These are phyloP conservation scores for Ypsolopha sequella DNA, from an alignment of 2,888 invertebrate genomes.

Conservation along the genomic window DNA sequence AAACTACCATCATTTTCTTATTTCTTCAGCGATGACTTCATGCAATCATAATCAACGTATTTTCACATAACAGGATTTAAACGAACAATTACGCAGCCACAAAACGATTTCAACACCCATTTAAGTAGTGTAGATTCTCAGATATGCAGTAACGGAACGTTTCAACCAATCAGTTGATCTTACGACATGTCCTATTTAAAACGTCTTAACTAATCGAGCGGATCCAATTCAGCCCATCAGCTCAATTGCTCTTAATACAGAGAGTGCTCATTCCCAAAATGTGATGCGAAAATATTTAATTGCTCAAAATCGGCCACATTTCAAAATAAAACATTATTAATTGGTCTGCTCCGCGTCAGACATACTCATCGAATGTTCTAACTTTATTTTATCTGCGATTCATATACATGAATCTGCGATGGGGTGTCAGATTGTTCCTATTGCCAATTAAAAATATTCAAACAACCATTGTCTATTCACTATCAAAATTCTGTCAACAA, in stretches of 20 bases:
- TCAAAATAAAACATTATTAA: constrained; percentile 24
- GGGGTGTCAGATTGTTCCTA: not conserved
- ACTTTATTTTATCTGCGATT: not conserved
- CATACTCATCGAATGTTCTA: constrained; percentile 7
- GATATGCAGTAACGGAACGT: too few relatives aligned
- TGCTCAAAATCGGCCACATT: constrained; percentile 19
- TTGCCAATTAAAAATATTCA: too few relatives aligned
- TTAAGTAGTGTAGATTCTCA: too few relatives aligned
- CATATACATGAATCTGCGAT: not conserved
- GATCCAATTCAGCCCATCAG: constrained; percentile 62
- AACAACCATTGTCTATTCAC: too few relatives aligned
- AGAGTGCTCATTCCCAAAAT: constrained; percentile 51
- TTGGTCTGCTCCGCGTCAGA: constrained; percentile 19
- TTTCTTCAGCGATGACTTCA: too few relatives aligned
- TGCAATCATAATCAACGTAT: too few relatives aligned
- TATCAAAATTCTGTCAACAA: too few relatives aligned
- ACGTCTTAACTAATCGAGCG: constrained; percentile 58
- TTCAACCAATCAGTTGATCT: constrained; percentile 14
- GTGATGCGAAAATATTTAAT: constrained; percentile 54
- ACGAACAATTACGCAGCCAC: too few relatives aligned
- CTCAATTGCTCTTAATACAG: constrained; percentile 59
- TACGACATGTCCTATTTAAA: constrained; percentile 42
- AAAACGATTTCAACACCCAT: too few relatives aligned
- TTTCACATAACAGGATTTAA: too few relatives aligned
- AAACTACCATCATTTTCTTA: too few relatives aligned